These are phyloP conservation scores for Molorchus minor DNA, from an alignment of 2,888 invertebrate genomes.

Conservation along the genomic window DNA sequence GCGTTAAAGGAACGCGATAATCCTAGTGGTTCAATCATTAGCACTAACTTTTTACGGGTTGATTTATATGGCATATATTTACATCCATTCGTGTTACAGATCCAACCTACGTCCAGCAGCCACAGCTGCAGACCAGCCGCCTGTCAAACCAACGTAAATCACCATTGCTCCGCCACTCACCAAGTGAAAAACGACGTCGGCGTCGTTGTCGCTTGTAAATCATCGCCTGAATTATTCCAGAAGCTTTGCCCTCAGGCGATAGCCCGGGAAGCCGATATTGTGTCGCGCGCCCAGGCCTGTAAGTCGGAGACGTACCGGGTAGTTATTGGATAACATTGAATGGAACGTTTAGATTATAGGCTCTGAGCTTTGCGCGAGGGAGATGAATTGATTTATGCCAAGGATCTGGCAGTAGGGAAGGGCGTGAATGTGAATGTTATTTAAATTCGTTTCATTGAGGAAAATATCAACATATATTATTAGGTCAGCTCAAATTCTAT, in stretches of 20 bases:
- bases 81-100: constrained; percentile 40
- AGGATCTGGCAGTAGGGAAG: too few relatives aligned
- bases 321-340: constrained; percentile 32
- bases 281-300: constrained; percentile 58
- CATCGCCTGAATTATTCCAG: constrained; percentile 57
- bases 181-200: constrained; percentile 38
- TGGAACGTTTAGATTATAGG: neutral
- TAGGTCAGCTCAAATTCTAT: too few relatives aligned
- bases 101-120: constrained; percentile 30
- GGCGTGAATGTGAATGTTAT: too few relatives aligned
- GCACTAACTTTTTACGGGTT: too few relatives aligned
- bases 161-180: constrained; percentile 40
- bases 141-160: constrained; percentile 39
- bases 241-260: constrained; percentile 61
- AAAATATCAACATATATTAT: too few relatives aligned
- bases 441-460: too few relatives aligned
- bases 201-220: constrained; percentile 42
- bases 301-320: constrained; percentile 40
- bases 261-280: constrained; percentile 58
- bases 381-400: neutral
- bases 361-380: too few relatives aligned
- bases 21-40: too few relatives aligned
- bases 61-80: too few relatives aligned
- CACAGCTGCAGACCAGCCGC: constrained; percentile 38
- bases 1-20: too few relatives aligned